Evolutionary conservation across 2,888 invertebrate species (phyloP).

Genomic region (Platerodrilus igneus): DNA sequence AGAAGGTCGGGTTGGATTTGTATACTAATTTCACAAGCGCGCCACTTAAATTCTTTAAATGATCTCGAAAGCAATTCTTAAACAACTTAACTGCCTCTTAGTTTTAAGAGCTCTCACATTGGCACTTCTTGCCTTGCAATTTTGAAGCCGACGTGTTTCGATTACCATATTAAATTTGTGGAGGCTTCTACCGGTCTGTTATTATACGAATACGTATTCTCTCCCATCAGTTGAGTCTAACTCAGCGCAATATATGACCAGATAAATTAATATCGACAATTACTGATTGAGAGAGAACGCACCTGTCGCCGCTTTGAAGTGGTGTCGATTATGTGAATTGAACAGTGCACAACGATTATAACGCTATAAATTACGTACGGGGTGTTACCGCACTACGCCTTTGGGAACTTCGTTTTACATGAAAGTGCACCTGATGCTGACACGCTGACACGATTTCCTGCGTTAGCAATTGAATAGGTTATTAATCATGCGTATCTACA

Average conservation of each 20-base stretch:
- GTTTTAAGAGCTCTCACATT: constrained; percentile 19
- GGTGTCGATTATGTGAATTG: too few relatives aligned
- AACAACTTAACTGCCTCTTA: constrained; percentile 20
- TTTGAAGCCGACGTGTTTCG: constrained; percentile 24
- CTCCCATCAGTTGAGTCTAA: too few relatives aligned
- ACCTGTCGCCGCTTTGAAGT: constrained; percentile 33
- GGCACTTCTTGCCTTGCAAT: constrained; percentile 19
- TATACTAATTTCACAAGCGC: constrained; percentile 9
- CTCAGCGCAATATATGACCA: constrained; percentile 24
- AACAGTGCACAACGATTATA: constrained; percentile 30
- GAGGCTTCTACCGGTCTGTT: constrained; percentile 30
- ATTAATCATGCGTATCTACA: too few relatives aligned
- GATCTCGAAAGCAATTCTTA: constrained; percentile 14
- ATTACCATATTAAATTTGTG: constrained; percentile 35
- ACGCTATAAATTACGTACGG: constrained; percentile 26
- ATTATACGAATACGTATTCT: too few relatives aligned
- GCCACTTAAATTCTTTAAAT: constrained; percentile 18
- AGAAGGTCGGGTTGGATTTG: too few relatives aligned
- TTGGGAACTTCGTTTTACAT: constrained; percentile 15
- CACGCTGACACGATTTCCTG: too few relatives aligned
- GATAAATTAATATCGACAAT: constrained; percentile 34
- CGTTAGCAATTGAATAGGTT: too few relatives aligned
- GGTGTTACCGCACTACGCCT: constrained; percentile 24
- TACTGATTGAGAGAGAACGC: constrained; percentile 28
- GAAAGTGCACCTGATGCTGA: too few relatives aligned